Evolutionary conservation across 2,113 vertebrate species (phyloP).

Genomic region (Tachysurus fulvidraco): DNA sequence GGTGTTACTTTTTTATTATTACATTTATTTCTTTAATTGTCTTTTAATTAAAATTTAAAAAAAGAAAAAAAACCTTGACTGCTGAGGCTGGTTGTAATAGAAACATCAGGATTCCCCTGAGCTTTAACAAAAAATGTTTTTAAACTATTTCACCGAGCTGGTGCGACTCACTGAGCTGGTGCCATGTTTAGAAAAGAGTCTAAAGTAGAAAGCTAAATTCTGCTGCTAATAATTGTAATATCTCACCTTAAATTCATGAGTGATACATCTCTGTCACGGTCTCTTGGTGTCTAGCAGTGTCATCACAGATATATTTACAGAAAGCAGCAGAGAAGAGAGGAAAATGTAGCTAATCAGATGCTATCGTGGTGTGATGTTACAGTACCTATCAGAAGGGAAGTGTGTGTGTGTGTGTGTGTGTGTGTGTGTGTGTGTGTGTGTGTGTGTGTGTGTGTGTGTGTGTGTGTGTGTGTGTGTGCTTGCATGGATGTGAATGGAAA

Average conservation of each 20-base stretch:
- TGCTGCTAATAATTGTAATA: not conserved
- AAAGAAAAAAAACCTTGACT: not conserved
- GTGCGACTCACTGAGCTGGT: no score
- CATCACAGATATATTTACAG: constrained; percentile 12
- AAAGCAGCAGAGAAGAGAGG: not conserved
- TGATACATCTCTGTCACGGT: not conserved
- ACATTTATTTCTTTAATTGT: not conserved
- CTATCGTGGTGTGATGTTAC: constrained; percentile 2
- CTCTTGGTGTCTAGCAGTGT: not conserved
- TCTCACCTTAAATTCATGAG: not conserved
- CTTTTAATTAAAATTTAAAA: not conserved
- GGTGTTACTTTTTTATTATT: not conserved
- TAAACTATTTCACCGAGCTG: not conserved
- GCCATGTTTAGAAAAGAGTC: no score
- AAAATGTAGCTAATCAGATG: not conserved
- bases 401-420: not conserved
- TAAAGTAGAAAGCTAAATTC: not conserved
- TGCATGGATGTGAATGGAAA: not conserved
- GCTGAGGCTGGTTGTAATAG: no score
- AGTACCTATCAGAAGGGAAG: not conserved
- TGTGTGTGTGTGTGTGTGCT: not conserved
- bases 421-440: not conserved
- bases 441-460: not conserved
- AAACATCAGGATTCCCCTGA: not conserved
- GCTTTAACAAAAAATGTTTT: not conserved